Evolutionary conservation across 2,888 invertebrate genomes (phyloP).

Genomic region (Diogma glabrata): DNA sequence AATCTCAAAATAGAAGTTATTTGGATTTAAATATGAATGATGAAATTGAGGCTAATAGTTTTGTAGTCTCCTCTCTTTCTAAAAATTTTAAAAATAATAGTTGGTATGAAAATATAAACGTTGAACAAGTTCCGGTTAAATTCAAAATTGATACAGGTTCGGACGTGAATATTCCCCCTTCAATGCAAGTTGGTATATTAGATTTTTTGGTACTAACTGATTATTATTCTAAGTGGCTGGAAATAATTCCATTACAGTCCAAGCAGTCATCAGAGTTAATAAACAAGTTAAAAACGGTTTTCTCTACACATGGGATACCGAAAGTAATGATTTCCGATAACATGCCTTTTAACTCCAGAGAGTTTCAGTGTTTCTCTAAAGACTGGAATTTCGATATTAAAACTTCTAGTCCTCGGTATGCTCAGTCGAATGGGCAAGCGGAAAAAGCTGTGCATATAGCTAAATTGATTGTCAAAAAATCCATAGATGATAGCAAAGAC

Average conservation of each 20-base stretch:
- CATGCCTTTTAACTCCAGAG: not conserved
- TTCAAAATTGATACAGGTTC: no score
- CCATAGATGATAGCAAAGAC: not conserved
- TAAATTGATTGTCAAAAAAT: not conserved
- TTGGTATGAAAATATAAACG: no score
- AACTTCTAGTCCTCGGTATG: not conserved
- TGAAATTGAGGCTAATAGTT: no score
- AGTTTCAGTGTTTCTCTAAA: not conserved
- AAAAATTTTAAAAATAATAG: no score
- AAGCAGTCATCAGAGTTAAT: slow-evolving; percentile 11
- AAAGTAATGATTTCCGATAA: slow-evolving; percentile 6
- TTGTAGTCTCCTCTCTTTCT: no score
- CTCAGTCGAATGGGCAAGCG: not conserved
- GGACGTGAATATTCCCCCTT: no score
- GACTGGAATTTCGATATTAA: not conserved
- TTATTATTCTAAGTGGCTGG: slow-evolving; percentile 16
- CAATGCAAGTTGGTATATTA: slow-evolving; percentile 7
- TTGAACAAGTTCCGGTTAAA: no score
- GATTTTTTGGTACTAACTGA: slow-evolving; percentile 16
- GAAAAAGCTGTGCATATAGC: not conserved
- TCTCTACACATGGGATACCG: slow-evolving; percentile 13
- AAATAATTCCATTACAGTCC: slow-evolving; percentile 7
- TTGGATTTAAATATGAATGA: no score
- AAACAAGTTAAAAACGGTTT: slow-evolving; percentile 12
- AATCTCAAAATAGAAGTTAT: no score